A percentile compares a stretch with the other conserved stretches of the same genome.
phyloP scores from a whole-genome alignment of 2,113 vertebrate genomes.

The Xiphophorus maculatus region DNA sequence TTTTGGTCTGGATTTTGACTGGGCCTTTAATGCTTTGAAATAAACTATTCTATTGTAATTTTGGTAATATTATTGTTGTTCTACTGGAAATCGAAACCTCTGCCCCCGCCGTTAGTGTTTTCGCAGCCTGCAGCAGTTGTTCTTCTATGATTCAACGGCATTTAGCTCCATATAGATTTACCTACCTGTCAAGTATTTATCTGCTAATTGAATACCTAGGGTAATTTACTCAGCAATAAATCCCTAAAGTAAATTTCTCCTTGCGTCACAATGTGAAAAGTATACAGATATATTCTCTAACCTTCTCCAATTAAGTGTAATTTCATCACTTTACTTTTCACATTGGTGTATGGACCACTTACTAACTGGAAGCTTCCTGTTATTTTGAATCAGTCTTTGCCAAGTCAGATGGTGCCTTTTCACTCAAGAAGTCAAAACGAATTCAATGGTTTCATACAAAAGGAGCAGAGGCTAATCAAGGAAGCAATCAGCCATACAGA shows the following conservation, averaged over 20 bases:
- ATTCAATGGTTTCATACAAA: constrained; percentile 53
- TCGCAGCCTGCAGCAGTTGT: not conserved
- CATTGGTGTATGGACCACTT: constrained; percentile 43
- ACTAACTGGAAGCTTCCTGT: constrained; percentile 35
- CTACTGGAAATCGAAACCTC: too few relatives aligned
- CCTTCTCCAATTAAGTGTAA: constrained; percentile 48
- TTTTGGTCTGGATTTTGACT: too few relatives aligned
- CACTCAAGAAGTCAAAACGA: constrained; percentile 46
- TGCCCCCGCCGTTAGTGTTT: not conserved
- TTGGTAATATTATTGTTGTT: not conserved
- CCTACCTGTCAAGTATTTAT: not conserved
- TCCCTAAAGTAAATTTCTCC: constrained; percentile 12
- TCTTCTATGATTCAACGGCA: not conserved
- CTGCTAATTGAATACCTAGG: not conserved
- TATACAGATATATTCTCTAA: constrained; percentile 42
- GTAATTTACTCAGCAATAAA: not conserved
- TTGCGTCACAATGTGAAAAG: constrained; percentile 16
- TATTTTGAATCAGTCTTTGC: constrained; percentile 49
- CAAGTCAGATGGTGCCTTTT: constrained; percentile 53
- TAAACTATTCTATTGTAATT: not conserved
- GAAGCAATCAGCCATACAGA: constrained; percentile 37
- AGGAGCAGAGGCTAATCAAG: constrained; percentile 34
- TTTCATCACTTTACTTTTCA: constrained; percentile 50
- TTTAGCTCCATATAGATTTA: not conserved
- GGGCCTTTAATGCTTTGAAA: too few relatives aligned